Percentiles rank a stretch among this genome's conserved stretches.
Evolutionary conservation across 64 coral and sea anemone species (phyloP).

Genomic region (Pocillopora damicornis): DNA sequence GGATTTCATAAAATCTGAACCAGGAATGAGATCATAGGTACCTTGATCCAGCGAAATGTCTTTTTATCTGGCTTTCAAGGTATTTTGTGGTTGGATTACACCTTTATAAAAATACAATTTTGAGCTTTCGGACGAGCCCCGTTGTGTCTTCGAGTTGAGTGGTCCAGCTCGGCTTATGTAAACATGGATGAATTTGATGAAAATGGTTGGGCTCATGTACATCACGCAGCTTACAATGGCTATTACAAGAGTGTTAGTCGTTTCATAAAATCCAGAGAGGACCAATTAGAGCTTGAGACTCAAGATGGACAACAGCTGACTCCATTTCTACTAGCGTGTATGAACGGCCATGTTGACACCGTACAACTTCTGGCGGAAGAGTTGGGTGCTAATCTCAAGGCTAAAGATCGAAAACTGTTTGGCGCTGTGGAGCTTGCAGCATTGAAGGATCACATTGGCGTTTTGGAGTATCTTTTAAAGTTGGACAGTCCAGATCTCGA

Average conservation of each 20-base stretch:
- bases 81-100: background rate
- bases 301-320: conserved; percentile 79
- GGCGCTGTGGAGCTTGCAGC: conserved; percentile 69
- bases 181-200: conserved; percentile 98
- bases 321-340: conserved; percentile 80
- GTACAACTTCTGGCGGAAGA: conserved; percentile 82
- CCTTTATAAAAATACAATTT: background rate
- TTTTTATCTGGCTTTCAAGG: background rate
- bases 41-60: background rate
- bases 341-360: conserved; percentile 75
- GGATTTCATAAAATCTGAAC: background rate
- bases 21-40: background rate
- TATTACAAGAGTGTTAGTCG: conserved; percentile 94
- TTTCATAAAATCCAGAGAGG: conserved; percentile 77
- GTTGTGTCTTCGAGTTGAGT: background rate
- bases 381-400: conserved; percentile 76
- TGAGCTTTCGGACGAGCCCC: background rate
- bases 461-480: conserved; percentile 84
- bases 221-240: conserved; percentile 88
- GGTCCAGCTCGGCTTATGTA: background rate
- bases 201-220: conserved; percentile 98
- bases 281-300: conserved; percentile 89
- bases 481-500: conserved; percentile 60
- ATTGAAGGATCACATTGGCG: conserved; percentile 50
- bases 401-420: conserved; percentile 60